Percentiles rank a stretch among this genome's conserved stretches.
These are phyloP conservation scores for Euzetes globulus DNA, from an alignment of 2,888 invertebrate species.

Conservation along the genomic window DNA sequence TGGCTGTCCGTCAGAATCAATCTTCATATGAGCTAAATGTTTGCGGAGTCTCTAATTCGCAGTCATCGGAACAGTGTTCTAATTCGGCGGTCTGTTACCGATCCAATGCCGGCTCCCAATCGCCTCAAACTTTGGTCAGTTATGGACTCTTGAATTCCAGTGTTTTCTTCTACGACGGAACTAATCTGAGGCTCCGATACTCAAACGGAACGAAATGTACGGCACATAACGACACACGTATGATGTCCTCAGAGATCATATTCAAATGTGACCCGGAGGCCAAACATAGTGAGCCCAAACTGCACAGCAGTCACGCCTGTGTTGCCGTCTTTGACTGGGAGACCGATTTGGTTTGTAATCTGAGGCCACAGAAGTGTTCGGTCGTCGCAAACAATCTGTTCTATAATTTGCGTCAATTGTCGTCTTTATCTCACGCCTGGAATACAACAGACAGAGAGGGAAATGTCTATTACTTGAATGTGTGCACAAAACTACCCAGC, in stretches of 20 bases:
- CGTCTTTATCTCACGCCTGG: slow-evolving; percentile 40
- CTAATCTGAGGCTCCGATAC: slow-evolving; percentile 20
- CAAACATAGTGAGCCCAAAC: not conserved
- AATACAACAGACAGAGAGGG: slow-evolving; percentile 31
- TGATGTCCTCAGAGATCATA: slow-evolving; percentile 26
- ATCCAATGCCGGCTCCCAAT: not conserved
- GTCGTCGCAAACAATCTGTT: slow-evolving; percentile 34
- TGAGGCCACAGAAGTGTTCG: slow-evolving; percentile 28
- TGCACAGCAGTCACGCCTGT: slow-evolving; percentile 11
- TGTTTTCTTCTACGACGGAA: slow-evolving; percentile 9
- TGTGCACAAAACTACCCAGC: slow-evolving; percentile 26
- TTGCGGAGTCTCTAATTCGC: slow-evolving; percentile 37
- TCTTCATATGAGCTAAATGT: slow-evolving; percentile 37
- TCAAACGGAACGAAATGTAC: slow-evolving; percentile 12
- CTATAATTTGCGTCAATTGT: slow-evolving; percentile 39
- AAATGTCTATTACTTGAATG: slow-evolving; percentile 31
- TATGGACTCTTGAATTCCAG: slow-evolving; percentile 15
- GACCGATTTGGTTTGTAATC: slow-evolving; percentile 29
- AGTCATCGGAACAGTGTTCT: slow-evolving; percentile 31
- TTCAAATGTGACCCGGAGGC: slow-evolving; percentile 25
- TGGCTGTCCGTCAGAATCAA: not conserved
- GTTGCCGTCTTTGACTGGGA: slow-evolving; percentile 31
- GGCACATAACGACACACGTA: not conserved
- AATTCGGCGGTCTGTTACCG: slow-evolving; percentile 37
- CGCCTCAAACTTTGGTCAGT: not conserved